phyloP scores from a whole-genome alignment of 2,888 invertebrate species.

The Hylaea fasciaria region DNA sequence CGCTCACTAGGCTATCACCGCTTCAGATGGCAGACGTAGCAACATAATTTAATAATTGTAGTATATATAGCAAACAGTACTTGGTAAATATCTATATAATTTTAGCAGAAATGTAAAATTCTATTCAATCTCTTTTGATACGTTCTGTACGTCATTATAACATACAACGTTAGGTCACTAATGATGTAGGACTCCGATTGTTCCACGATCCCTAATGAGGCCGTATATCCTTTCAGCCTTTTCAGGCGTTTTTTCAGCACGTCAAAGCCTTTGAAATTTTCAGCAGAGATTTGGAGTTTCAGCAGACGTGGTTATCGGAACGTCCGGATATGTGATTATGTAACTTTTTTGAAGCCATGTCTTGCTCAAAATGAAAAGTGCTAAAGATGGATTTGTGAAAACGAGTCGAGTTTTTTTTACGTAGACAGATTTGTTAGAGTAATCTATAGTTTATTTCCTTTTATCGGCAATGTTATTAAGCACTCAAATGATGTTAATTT shows the following conservation, averaged over 20 bases:
- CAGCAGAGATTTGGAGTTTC: too few relatives aligned
- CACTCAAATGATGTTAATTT: too few relatives aligned
- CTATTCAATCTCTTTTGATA: slow-evolving; percentile 5
- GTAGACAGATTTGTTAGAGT: too few relatives aligned
- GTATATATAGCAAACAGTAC: too few relatives aligned
- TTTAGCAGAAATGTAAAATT: background rate
- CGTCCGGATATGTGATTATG: background rate
- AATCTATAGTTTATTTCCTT: too few relatives aligned
- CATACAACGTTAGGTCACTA: slow-evolving; percentile 11
- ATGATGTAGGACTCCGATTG: slow-evolving; percentile 29
- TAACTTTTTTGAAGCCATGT: background rate
- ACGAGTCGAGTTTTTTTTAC: too few relatives aligned
- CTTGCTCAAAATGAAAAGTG: background rate
- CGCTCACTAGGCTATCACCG: too few relatives aligned
- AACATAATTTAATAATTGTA: too few relatives aligned
- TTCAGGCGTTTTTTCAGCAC: background rate
- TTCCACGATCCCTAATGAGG: slow-evolving; percentile 36
- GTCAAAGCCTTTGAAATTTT: slow-evolving; percentile 2
- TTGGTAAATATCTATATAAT: too few relatives aligned
- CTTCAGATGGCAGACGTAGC: too few relatives aligned
- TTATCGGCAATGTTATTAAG: too few relatives aligned
- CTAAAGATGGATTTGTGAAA: too few relatives aligned
- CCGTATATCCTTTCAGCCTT: slow-evolving; percentile 16
- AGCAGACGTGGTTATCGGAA: background rate
- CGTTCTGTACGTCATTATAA: slow-evolving; percentile 10